Percentiles rank a stretch among this genome's conserved stretches.
Evolutionary conservation across 2,113 vertebrate species (phyloP).

Genomic region (Pelmatolapia mariae): DNA sequence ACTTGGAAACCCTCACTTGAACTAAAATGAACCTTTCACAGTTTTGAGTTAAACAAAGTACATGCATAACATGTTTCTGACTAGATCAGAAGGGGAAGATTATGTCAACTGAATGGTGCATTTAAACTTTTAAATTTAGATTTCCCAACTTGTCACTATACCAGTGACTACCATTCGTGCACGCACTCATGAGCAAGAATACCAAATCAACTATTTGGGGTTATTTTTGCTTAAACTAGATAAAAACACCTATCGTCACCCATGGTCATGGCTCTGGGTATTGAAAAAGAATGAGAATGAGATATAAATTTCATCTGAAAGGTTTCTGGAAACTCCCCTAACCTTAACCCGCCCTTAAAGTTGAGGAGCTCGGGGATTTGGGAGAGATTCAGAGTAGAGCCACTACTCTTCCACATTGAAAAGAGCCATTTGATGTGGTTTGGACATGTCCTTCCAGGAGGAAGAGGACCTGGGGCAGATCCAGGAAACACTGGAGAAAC

Average conservation of each 20-base stretch:
- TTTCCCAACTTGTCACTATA: neutral
- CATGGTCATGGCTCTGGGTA: fast-evolving
- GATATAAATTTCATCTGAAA: neutral
- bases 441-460: fast-evolving
- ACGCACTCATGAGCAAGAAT: neutral
- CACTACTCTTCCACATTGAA: neutral
- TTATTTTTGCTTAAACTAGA: neutral
- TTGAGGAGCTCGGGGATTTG: neutral
- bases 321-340: neutral
- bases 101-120: neutral
- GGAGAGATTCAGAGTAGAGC: neutral
- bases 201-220: neutral
- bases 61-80: neutral
- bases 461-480: neutral
- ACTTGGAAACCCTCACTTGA: neutral
- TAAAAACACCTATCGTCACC: fast-evolving
- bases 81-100: neutral
- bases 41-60: neutral
- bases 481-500: neutral
- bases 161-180: neutral
- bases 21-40: neutral
- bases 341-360: neutral
- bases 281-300: fast-evolving
- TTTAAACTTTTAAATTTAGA: neutral
- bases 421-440: neutral